Evolutionary conservation across 2,888 invertebrate species (phyloP).

Genomic region (Perizoma affinitatum): DNA sequence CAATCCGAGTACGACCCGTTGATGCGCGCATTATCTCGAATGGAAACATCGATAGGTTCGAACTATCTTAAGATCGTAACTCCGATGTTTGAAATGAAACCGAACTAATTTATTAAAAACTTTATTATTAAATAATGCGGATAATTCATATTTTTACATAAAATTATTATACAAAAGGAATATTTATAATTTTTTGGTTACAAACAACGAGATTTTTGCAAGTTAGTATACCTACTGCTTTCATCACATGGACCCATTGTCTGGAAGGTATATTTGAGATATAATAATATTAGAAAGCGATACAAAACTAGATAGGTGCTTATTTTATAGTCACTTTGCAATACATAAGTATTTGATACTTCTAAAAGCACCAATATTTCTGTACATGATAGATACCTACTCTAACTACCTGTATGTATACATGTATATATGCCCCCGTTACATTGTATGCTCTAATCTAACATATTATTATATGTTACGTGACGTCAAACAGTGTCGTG

Average conservation of each 20-base stretch:
- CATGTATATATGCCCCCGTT: no score
- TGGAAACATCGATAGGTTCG: no score
- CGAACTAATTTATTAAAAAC: slow-evolving; percentile 7
- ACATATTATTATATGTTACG: no score
- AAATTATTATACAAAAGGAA: slow-evolving; percentile 36
- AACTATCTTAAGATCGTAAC: no score
- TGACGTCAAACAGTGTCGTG: no score
- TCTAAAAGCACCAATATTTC: slow-evolving; percentile 27
- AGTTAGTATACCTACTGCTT: not conserved
- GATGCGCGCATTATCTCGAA: no score
- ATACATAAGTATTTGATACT: slow-evolving; percentile 22
- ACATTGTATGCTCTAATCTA: no score
- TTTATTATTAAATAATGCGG: slow-evolving; percentile 19
- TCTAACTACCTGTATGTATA: no score
- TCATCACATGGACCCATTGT: not conserved
- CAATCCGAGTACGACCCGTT: no score
- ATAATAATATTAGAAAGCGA: no score
- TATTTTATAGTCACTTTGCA: not conserved
- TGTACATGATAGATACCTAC: slow-evolving; percentile 6
- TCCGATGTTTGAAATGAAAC: slow-evolving; percentile 1
- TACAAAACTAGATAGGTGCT: no score
- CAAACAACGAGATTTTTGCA: slow-evolving; percentile 31
- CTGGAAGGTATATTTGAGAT: no score
- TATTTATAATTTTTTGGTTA: slow-evolving; percentile 31
- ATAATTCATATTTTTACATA: slow-evolving; percentile 25